Conservation (phyloP, 1,140 invertebrate species). For the Drosophila parabipectinata region DNA sequence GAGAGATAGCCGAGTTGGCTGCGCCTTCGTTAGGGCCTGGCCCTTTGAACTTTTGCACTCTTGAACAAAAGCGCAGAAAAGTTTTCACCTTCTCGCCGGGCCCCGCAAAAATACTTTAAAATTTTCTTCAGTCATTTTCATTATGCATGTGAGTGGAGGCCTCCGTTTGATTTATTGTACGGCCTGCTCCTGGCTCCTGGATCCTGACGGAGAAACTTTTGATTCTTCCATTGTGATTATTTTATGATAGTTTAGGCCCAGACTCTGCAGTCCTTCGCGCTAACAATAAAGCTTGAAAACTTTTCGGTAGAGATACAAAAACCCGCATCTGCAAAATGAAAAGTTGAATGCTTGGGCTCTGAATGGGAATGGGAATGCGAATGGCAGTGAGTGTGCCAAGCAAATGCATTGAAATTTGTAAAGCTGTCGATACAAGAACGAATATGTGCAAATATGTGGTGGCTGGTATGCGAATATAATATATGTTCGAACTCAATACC, state of each 20-base stretch:
- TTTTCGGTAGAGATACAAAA: slow-evolving; percentile 37
- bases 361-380: slow-evolving; percentile 30
- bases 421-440: slow-evolving; percentile 50
- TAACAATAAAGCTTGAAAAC: slow-evolving; percentile 40
- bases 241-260: slow-evolving; percentile 74
- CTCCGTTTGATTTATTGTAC: slow-evolving; percentile 66
- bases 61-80: slow-evolving; percentile 64
- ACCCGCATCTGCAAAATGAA: slow-evolving; percentile 38
- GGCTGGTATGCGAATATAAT: not conserved
- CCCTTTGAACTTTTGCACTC: slow-evolving; percentile 68
- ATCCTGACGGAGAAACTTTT: slow-evolving; percentile 57
- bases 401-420: slow-evolving; percentile 60
- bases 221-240: slow-evolving; percentile 76
- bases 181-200: slow-evolving; percentile 32
- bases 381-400: slow-evolving; percentile 46
- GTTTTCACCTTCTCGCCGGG: slow-evolving; percentile 38
- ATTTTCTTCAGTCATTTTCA: slow-evolving; percentile 42
- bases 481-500: slow-evolving; percentile 29
- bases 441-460: slow-evolving; percentile 17
- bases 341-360: slow-evolving; percentile 17
- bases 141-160: slow-evolving; percentile 60
- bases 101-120: slow-evolving; percentile 24
- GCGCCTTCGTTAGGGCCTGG: slow-evolving; percentile 7
- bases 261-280: slow-evolving; percentile 31
- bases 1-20: slow-evolving; percentile 15